These are phyloP conservation scores for Brachionus paranguensis DNA, from an alignment of 1,140 invertebrate species.

Conservation along the genomic window DNA sequence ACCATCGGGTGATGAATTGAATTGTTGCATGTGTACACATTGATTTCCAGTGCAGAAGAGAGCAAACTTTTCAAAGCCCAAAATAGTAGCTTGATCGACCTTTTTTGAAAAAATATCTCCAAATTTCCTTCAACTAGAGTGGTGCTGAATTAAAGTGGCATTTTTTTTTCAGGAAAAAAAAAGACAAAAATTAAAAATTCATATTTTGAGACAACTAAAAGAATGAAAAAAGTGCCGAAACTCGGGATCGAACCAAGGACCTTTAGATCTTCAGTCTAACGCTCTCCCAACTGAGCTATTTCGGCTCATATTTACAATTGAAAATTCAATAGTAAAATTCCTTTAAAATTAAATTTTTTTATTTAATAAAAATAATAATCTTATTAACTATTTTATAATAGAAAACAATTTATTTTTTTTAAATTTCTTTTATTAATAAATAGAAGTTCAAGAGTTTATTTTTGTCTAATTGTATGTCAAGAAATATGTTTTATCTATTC, in stretches of 20 bases:
- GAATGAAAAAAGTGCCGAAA: not conserved
- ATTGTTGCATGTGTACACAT: not conserved
- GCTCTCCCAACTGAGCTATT: not conserved
- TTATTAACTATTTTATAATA: not conserved
- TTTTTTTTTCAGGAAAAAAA: not conserved
- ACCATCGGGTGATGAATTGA: not conserved
- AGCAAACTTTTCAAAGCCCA: not conserved
- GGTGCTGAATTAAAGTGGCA: not conserved
- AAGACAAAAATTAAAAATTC: not conserved
- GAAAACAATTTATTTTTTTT: too few species aligned
- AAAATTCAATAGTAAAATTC: too few species aligned
- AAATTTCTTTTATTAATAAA: too few species aligned
- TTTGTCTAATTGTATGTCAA: too few species aligned
- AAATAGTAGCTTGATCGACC: not conserved
- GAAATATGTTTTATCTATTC: too few species aligned
- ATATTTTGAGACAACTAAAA: not conserved
- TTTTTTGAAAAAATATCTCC: not conserved
- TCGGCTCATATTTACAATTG: not conserved
- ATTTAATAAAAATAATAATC: not conserved
- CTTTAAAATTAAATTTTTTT: not conserved
- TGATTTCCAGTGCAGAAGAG: not conserved
- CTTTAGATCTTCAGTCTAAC: not conserved
- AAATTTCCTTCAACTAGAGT: not conserved
- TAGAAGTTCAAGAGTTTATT: too few species aligned
- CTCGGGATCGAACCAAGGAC: not conserved